Evolutionary conservation across 2,888 invertebrate species (phyloP).

Genomic region (Aphrophora alni): DNA sequence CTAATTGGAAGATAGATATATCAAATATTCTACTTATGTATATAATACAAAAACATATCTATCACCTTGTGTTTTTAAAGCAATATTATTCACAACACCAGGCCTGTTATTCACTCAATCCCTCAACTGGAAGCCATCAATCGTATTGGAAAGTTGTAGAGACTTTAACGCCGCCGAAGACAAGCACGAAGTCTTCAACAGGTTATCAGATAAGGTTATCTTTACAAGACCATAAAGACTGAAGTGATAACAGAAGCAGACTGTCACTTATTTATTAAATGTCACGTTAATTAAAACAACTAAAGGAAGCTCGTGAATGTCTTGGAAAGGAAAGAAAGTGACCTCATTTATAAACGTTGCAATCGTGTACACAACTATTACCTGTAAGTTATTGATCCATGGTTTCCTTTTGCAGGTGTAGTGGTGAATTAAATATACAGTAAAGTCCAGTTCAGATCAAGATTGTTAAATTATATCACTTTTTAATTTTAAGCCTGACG

Average conservation of each 20-base stretch:
- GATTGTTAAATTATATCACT: too few relatives aligned
- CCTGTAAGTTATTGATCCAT: background rate
- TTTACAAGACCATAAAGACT: background rate
- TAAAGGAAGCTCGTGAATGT: background rate
- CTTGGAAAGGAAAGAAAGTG: background rate
- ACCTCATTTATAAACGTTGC: background rate
- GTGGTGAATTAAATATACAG: too few relatives aligned
- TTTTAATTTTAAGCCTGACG: too few relatives aligned
- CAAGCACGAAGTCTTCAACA: background rate
- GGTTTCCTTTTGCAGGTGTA: background rate
- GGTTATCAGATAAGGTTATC: background rate
- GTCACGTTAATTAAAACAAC: background rate
- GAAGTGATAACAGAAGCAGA: background rate
- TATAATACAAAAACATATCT: too few relatives aligned
- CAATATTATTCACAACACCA: too few relatives aligned
- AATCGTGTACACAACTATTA: background rate
- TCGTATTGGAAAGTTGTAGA: background rate
- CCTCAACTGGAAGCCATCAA: too few relatives aligned
- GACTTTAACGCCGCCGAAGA: background rate
- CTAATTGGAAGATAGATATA: too few relatives aligned
- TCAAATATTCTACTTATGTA: too few relatives aligned
- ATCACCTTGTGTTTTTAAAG: too few relatives aligned
- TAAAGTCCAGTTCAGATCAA: too few relatives aligned
- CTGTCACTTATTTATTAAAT: slow-evolving; percentile 1
- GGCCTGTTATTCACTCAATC: too few relatives aligned